Percentiles rank a stretch among this genome's conserved stretches.
These are phyloP conservation scores for Gallinago stenura DNA, from an alignment of 2,797 vertebrate genomes.

Conservation along the genomic window DNA sequence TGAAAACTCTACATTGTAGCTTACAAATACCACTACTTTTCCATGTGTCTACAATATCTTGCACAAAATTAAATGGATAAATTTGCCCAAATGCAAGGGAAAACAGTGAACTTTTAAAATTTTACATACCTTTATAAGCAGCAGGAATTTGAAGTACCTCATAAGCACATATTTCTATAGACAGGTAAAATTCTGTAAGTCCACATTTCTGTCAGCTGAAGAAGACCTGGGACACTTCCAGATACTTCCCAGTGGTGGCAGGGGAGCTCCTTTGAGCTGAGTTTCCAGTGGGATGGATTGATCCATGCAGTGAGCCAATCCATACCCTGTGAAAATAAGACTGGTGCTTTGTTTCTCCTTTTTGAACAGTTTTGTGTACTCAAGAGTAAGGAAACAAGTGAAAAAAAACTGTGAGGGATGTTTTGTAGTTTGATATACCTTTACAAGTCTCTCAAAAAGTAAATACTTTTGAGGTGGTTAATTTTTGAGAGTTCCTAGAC, in stretches of 20 bases:
- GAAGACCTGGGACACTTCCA: not conserved
- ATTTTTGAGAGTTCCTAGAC: not conserved
- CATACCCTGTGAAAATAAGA: not conserved
- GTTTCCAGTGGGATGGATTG: not conserved
- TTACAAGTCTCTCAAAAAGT: not conserved
- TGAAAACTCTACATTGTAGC: not conserved
- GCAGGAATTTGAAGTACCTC: not conserved
- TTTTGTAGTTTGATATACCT: not conserved
- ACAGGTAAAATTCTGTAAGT: not conserved
- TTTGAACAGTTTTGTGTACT: not conserved
- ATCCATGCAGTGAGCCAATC: not conserved
- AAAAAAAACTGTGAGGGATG: not conserved
- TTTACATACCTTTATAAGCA: not conserved
- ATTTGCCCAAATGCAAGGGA: not conserved
- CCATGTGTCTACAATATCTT: not conserved
- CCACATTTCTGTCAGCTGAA: not conserved
- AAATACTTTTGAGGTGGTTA: not conserved
- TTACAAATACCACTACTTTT: not conserved
- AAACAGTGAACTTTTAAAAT: not conserved
- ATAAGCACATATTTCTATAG: not conserved
- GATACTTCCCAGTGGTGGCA: not conserved
- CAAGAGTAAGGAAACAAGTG: not conserved
- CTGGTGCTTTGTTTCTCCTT: not conserved
- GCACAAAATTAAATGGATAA: not conserved
- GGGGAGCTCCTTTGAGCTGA: not conserved